A percentile compares a stretch with the other conserved stretches of the same genome.
Evolutionary conservation across 2,888 invertebrate species (phyloP).

Genomic region (Eupithecia tripunctaria): DNA sequence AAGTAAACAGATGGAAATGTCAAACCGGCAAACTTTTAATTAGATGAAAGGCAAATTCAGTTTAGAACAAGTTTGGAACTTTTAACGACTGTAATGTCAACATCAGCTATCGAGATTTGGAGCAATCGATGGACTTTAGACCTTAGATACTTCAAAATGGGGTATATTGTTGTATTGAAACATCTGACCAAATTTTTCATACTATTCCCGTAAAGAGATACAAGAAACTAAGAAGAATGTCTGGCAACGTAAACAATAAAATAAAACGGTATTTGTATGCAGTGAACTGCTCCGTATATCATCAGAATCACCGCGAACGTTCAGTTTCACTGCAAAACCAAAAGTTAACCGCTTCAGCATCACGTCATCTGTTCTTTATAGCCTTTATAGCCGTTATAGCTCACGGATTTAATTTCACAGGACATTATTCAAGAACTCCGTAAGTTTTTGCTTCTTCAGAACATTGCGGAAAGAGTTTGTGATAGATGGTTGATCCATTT

Average conservation of each 20-base stretch:
- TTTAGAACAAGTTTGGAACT: constrained; percentile 71
- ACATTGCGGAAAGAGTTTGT: constrained; percentile 70
- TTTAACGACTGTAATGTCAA: constrained; percentile 69
- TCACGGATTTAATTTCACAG: constrained; percentile 76
- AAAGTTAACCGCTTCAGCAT: constrained; percentile 54
- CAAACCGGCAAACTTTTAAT: constrained; percentile 69
- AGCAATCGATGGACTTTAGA: constrained; percentile 15
- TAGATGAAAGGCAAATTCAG: constrained; percentile 67
- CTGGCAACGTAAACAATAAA: constrained; percentile 16
- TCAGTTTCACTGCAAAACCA: constrained; percentile 46
- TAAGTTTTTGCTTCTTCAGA: constrained; percentile 70
- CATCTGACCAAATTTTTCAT: not conserved
- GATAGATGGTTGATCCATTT: constrained; percentile 80
- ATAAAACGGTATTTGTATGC: constrained; percentile 38
- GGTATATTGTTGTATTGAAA: not conserved
- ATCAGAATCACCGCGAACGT: constrained; percentile 37
- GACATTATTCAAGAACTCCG: constrained; percentile 77
- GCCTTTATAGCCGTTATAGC: constrained; percentile 76
- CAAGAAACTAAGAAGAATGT: not conserved
- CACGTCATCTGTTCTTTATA: constrained; percentile 80
- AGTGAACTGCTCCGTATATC: constrained; percentile 32
- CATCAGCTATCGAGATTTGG: constrained; percentile 37
- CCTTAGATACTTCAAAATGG: constrained; percentile 5
- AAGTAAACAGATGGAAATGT: constrained; percentile 42
- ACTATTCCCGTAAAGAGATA: not conserved